Percentiles rank a stretch among this genome's conserved stretches.
Evolutionary conservation across 2,888 invertebrate species (phyloP).

Genomic region (Neoascia interrupta): DNA sequence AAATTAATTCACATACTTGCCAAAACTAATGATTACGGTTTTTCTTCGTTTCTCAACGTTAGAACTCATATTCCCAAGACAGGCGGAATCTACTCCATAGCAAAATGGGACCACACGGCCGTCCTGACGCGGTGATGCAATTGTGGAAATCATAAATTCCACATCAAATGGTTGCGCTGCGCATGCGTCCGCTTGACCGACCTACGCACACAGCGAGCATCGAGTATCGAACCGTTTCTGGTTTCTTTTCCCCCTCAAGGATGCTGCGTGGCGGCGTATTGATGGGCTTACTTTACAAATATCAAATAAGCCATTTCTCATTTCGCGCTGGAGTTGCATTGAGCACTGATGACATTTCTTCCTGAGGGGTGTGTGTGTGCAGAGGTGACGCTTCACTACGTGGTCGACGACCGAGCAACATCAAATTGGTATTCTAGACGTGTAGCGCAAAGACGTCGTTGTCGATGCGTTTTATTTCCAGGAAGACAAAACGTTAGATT

Average conservation of each 20-base stretch:
- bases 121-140: constrained; percentile 32
- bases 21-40: constrained; percentile 64
- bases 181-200: constrained; percentile 6
- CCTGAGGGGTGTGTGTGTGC: constrained; percentile 41
- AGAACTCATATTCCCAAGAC: constrained; percentile 56
- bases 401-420: neutral
- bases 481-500: constrained; percentile 54
- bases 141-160: constrained; percentile 66
- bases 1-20: constrained; percentile 68
- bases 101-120: neutral
- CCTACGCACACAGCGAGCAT: constrained; percentile 54
- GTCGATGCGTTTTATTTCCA: constrained; percentile 60
- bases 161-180: constrained; percentile 33
- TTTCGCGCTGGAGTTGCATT: constrained; percentile 4
- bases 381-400: constrained; percentile 16
- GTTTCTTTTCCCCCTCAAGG: constrained; percentile 2
- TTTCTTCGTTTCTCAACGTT: constrained; percentile 54
- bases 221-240: constrained; percentile 1
- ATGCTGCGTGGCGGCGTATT: constrained; percentile 41
- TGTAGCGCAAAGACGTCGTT: constrained; percentile 17
- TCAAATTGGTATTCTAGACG: constrained; percentile 52
- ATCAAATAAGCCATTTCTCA: constrained; percentile 48
- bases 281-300: constrained; percentile 52
- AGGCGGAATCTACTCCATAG: constrained; percentile 24
- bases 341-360: constrained; percentile 48